A percentile compares a stretch with the other conserved stretches of the same genome.
Evolutionary conservation across 2,797 vertebrate genomes (phyloP).

Genomic region (Etheostoma nigrum): DNA sequence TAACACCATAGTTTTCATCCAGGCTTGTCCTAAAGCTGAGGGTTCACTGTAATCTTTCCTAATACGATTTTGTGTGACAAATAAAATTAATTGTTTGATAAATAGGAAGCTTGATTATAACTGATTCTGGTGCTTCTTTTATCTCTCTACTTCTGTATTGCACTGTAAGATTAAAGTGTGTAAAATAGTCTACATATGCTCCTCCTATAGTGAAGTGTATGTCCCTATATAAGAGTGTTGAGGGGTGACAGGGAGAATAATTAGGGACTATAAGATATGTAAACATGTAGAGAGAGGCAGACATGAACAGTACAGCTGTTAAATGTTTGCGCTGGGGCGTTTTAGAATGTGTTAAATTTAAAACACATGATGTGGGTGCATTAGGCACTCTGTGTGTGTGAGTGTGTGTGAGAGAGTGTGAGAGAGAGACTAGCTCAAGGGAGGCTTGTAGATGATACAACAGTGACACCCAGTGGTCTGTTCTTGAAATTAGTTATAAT

Average conservation of each 20-base stretch:
- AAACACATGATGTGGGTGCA: constrained; percentile 80
- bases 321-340: constrained; percentile 69
- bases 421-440: too few species aligned
- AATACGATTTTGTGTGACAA: too few species aligned
- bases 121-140: not conserved
- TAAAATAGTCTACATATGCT: constrained; percentile 45
- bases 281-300: constrained; percentile 52
- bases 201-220: constrained; percentile 51
- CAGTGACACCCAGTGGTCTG: constrained; percentile 76
- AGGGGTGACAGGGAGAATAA: constrained; percentile 62
- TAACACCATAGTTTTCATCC: too few species aligned
- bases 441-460: constrained; percentile 33
- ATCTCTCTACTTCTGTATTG: constrained; percentile 3
- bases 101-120: not conserved
- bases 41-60: too few species aligned
- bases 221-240: constrained; percentile 36
- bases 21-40: too few species aligned
- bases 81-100: not conserved
- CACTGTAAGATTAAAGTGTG: constrained; percentile 45
- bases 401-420: constrained; percentile 30
- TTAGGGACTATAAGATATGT: constrained; percentile 69
- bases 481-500: not conserved
- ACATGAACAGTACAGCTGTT: constrained; percentile 76
- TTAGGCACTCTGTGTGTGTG: constrained; percentile 49
- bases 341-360: constrained; percentile 80